Conservation (phyloP, 2,888 invertebrate species). For the Rhopalosiphum nymphaeae region DNA sequence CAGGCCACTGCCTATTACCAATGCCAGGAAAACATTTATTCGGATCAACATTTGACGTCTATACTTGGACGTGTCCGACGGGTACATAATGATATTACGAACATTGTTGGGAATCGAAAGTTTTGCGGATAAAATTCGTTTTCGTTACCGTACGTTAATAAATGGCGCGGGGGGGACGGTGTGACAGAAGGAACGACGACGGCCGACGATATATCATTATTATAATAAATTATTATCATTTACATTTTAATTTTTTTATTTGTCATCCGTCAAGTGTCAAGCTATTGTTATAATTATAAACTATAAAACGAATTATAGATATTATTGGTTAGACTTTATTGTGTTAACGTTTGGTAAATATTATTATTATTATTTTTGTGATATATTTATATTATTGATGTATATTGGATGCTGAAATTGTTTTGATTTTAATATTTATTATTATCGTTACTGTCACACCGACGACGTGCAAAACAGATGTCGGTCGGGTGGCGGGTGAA, state of each 20-base stretch:
- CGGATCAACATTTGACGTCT: slow-evolving; percentile 51
- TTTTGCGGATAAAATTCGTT: neutral
- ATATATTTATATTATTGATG: neutral
- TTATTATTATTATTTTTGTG: neutral
- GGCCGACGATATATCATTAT: neutral
- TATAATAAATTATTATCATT: neutral
- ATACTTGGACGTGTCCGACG: neutral
- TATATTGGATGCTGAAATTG: neutral
- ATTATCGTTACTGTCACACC: neutral
- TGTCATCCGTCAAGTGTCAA: neutral
- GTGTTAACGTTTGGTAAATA: neutral
- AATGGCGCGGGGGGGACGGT: neutral
- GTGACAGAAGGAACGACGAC: neutral
- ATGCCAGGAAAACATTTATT: slow-evolving; percentile 30
- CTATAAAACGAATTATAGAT: neutral
- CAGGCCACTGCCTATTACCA: slow-evolving; percentile 26
- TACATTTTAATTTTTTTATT: neutral
- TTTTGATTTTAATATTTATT: neutral
- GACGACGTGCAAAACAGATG: neutral
- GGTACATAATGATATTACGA: slow-evolving; percentile 11
- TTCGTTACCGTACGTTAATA: neutral
- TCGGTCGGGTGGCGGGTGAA: neutral
- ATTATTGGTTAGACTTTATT: neutral
- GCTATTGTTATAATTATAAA: neutral
- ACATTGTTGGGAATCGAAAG: neutral